Evolutionary conservation across 2,113 vertebrate species (phyloP).

Genomic region (Xenus cinereus): DNA sequence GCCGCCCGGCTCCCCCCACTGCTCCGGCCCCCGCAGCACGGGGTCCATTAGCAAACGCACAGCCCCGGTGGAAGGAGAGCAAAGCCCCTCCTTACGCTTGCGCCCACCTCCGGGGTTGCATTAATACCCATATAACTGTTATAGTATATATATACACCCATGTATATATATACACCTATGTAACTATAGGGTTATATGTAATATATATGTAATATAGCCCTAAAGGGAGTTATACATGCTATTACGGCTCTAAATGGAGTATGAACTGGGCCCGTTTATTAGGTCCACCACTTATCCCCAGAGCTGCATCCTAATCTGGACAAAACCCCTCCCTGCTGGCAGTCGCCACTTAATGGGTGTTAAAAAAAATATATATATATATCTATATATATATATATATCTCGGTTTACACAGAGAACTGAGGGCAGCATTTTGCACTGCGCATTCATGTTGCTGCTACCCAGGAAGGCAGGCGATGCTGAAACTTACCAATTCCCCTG

Average conservation of each 20-base stretch:
- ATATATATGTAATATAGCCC: no score
- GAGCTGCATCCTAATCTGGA: neutral
- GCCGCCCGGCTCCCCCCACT: neutral
- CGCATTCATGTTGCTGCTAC: neutral
- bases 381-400: no score
- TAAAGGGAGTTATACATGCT: fast-evolving
- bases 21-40: neutral
- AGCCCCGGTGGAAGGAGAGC: neutral
- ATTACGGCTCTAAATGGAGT: fast-evolving
- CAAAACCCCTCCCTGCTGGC: neutral
- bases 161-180: no score
- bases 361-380: no score
- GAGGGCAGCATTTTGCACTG: neutral
- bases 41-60: neutral
- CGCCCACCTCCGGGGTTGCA: neutral
- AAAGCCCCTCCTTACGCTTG: fast-evolving
- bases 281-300: neutral
- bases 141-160: no score
- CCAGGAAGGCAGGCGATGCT: neutral
- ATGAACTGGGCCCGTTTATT: fast-evolving
- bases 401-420: fast-evolving
- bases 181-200: no score
- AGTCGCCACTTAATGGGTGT: neutral
- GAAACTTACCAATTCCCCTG: neutral
- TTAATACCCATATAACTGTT: no score